A percentile compares a stretch with the other conserved stretches of the same genome.
Conservation (phyloP, 2,797 vertebrate species). For the Lagorchestes hirsutus region DNA sequence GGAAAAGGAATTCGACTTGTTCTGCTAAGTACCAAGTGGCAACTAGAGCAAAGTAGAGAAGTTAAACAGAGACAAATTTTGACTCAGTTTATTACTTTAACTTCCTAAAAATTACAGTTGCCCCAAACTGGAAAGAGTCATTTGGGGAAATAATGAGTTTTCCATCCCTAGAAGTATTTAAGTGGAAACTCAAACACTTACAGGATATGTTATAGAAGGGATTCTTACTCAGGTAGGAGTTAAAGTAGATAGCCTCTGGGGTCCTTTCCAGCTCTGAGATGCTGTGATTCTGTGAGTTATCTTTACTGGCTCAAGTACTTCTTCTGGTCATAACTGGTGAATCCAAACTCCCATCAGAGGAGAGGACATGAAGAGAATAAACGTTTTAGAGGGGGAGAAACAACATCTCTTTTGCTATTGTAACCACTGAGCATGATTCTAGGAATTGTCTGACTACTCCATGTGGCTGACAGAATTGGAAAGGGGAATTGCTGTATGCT, state of each 20-base stretch:
- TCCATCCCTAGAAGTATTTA: neutral
- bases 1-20: neutral
- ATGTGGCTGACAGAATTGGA: neutral
- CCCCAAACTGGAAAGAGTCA: neutral
- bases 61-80: neutral
- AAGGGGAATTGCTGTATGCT: neutral
- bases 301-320: neutral
- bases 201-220: neutral
- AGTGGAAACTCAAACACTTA: neutral
- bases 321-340: neutral
- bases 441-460: neutral
- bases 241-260: neutral
- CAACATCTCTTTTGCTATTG: neutral
- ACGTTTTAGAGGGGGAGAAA: neutral
- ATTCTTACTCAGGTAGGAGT: neutral
- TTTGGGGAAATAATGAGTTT: neutral
- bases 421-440: neutral
- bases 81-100: neutral
- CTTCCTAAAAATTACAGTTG: neutral
- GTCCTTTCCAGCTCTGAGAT: neutral
- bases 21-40: neutral
- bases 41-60: neutral
- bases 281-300: neutral
- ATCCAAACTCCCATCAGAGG: neutral
- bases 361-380: neutral